Evolutionary conservation across 2,113 vertebrate genomes (phyloP), one percentile per base, ranked within the genome.

Genomic region (Columba janthina): DNA sequence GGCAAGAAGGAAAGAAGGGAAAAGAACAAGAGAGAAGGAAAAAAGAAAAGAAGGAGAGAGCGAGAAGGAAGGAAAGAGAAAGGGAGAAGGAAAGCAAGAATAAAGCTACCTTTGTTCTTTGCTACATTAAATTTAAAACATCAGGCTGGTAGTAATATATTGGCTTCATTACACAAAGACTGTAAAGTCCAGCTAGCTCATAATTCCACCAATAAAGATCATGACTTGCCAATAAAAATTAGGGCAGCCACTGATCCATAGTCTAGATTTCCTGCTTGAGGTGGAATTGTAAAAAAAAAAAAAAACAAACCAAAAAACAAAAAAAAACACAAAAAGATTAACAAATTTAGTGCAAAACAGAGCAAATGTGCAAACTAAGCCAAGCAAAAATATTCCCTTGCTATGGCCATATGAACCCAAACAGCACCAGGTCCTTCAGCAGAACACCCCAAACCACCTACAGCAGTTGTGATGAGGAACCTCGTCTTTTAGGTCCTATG

Each of bases 151-250:
- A 89, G 62, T 53, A 89, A 67, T 82, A 75, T 44, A 79, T 85
- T 91, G 71, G 75, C 58, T 88, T 91, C 62, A 34, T 85, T 83
- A 57, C 67, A 85, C 78, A 86, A 80, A 76, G 53, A 80, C 46
- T 74, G 54, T 92, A 67, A 90, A 85, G 85, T 80, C 60, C 86
- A 89, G 36, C 61, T 87, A 94, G 75, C 69, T 92, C 61, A 57
- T 95, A 96, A 95, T 75, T 88, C 57, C 66, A 91, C 90, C 74
- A 93, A 56, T 94, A 94, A 94, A 94, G 65, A 93, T 42, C 65
- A 60, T 22, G 40, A 91, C 78, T 86, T 94, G 56, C 80, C 77
- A 93, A 75, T 91, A 95, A 94, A 96, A 94, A 85, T 93, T 90
- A 92, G 90, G 89, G 76, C 89, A 86, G 79, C 71, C 89, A 90